Evolutionary conservation across 2,113 vertebrate genomes (phyloP).

Genomic region (Pardalotus punctatus): DNA sequence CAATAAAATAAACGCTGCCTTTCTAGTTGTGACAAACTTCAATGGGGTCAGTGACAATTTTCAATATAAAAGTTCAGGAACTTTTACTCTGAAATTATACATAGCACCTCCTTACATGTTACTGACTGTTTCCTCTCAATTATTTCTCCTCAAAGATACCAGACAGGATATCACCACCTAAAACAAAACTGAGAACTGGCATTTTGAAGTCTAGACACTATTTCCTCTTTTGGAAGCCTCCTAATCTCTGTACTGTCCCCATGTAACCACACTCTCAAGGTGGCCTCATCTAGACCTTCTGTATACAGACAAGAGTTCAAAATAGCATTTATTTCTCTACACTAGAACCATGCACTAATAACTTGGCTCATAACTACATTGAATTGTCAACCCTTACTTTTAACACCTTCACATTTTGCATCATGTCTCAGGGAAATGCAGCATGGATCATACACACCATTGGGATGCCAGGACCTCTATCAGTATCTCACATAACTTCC

Average conservation of each 20-base stretch:
- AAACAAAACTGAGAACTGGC: conserved; percentile 61
- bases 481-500: neutral
- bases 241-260: conserved; percentile 62
- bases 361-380: neutral
- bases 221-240: conserved; percentile 62
- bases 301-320: neutral
- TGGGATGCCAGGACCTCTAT: neutral
- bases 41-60: neutral
- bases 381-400: neutral
- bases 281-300: neutral
- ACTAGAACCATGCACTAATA: neutral
- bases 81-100: neutral
- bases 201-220: conserved; percentile 62
- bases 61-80: neutral
- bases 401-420: neutral
- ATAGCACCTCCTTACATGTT: neutral
- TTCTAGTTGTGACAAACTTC: neutral
- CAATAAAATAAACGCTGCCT: neutral
- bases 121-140: neutral
- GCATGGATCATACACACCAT: neutral
- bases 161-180: conserved; percentile 46
- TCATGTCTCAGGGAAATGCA: neutral
- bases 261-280: conserved; percentile 34
- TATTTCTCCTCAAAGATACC: conserved; percentile 30
- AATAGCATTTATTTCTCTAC: neutral